Evolutionary conservation across 1,140 invertebrate genomes (phyloP).

Genomic region (Monochamus saltuarius): DNA sequence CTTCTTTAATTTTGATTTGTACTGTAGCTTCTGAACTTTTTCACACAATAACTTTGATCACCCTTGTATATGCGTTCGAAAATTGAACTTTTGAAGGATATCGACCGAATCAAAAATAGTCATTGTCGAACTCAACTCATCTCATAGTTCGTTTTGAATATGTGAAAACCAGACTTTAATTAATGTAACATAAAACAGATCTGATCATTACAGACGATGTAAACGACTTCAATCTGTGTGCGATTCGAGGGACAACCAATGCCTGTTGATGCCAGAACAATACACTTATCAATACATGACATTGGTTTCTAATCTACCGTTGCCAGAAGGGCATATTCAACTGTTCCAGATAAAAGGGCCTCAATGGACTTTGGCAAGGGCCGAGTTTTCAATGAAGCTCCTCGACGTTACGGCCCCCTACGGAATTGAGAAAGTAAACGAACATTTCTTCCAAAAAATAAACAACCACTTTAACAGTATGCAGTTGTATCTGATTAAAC

Average conservation of each 20-base stretch:
- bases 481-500: constrained; percentile 68
- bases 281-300: constrained; percentile 91
- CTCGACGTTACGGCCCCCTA: constrained; percentile 62
- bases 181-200: no score
- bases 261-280: constrained; percentile 74
- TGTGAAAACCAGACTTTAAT: no score
- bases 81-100: not conserved
- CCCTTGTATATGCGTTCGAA: no score
- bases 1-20: no score
- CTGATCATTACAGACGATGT: constrained; percentile 71
- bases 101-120: no score
- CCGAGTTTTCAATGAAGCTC: constrained; percentile 76
- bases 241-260: constrained; percentile 65
- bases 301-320: constrained; percentile 78
- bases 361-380: constrained; percentile 63
- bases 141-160: no score
- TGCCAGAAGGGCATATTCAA: constrained; percentile 70
- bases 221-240: constrained; percentile 70
- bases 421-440: constrained; percentile 61
- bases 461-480: constrained; percentile 51
- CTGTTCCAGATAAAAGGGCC: constrained; percentile 88
- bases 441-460: constrained; percentile 61
- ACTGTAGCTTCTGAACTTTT: no score
- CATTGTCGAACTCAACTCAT: no score
- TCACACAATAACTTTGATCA: no score